phyloP scores from a whole-genome alignment of 2,888 invertebrate genomes.

The Tipula unca region DNA sequence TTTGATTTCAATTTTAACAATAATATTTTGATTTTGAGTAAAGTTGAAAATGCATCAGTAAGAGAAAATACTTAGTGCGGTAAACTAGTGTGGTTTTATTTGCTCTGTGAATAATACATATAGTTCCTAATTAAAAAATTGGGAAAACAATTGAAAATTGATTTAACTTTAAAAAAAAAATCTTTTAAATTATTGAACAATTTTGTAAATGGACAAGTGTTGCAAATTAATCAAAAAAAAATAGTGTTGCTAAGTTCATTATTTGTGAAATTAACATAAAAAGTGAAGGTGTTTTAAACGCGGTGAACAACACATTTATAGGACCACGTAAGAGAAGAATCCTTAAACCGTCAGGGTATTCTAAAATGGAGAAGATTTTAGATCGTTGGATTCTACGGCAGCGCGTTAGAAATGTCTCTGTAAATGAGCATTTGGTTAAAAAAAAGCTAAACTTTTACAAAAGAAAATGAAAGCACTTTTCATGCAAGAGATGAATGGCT shows the following conservation, averaged over 20 bases:
- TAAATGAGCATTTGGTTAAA: conserved; percentile 23
- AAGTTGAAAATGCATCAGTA: no score
- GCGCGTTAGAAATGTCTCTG: conserved; percentile 24
- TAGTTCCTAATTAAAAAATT: no score
- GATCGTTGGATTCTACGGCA: conserved; percentile 27
- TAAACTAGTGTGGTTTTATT: no score
- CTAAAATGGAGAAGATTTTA: conserved; percentile 26
- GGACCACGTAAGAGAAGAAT: conserved; percentile 25
- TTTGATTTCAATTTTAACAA: no score
- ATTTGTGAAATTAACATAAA: background rate
- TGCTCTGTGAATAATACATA: no score
- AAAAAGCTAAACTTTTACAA: conserved; percentile 24
- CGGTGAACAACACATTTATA: conserved; percentile 20
- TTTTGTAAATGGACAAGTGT: no score
- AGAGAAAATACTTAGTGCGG: no score
- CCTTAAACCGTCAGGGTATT: conserved; percentile 24
- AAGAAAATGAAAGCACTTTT: conserved; percentile 24
- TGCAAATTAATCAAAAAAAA: background rate
- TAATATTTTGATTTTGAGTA: no score
- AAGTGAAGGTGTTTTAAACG: background rate
- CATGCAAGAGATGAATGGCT: conserved; percentile 25
- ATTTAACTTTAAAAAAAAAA: no score
- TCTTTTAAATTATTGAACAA: no score
- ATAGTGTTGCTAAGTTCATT: background rate
- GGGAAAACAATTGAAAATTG: no score